Evolutionary conservation across 2,888 invertebrate genomes (phyloP), one percentile per base, ranked within the genome.

Genomic region (Galerucella nymphaeae): DNA sequence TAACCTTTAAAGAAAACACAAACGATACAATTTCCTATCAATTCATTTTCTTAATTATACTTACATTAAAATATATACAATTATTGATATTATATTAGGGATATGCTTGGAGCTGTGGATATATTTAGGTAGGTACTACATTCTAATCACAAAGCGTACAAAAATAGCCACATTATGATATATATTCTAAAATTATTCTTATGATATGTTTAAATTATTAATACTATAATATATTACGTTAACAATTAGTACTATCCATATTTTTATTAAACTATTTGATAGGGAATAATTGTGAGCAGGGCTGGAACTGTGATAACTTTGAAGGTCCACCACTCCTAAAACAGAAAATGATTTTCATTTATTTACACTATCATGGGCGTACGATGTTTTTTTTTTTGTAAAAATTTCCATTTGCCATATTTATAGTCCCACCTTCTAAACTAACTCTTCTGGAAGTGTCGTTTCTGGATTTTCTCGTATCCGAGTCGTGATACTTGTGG

Each of bases 221-320:
- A 48, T 59, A 66, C 55, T 53, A 50, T 64, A 20, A 55, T 66
- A 41, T 16, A 50, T 66, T 50, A n/a, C 2, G 41, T 45, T 58
- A n/a, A 63, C 59, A 48, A 71, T 4, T 53, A 55, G 30, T 45
- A 16, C 62, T 62, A 74, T 30, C 23, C 61, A 53, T 69, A 69
- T n/a, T 55, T 53, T 50, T 53, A 41, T 50, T 20, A 73, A 42
- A 63, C 18, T 23, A 62, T 74, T 75, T 64, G 72, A 53, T 59
- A 63, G 64, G 53, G 69, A 69, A 64, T 68, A 57, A 71, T 13
- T 14, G 45, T 79, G 77, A 74, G 82, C 80, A 65, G 75, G 78
- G 74, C 79, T 82, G 70, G 76, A 75, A 75, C 80, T 82, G 70
- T 76, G 80, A 75, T 80, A 80, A 77, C 81, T 80, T 76, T 81